phyloP scores from a whole-genome alignment of 2,888 invertebrate genomes.

The Drepanosiphum platanoidis region DNA sequence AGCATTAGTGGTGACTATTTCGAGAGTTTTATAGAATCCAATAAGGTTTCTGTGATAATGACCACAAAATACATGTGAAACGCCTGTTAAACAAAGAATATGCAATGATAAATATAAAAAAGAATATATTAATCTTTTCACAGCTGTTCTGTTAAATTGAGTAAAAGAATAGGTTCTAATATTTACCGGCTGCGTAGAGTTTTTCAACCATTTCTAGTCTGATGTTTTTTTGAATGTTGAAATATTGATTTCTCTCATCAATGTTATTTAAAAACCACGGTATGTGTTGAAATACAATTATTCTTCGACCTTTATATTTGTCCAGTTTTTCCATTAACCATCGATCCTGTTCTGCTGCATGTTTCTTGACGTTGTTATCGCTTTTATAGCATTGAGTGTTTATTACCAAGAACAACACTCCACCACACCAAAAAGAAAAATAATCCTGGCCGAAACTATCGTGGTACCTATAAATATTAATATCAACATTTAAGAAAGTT shows the following conservation, averaged over 20 bases:
- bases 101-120: no score
- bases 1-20: constrained; percentile 69
- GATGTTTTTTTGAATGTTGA: constrained; percentile 66
- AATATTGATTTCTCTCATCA: constrained; percentile 67
- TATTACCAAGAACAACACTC: constrained; percentile 69
- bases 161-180: no score
- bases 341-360: constrained; percentile 67
- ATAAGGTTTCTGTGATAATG: constrained; percentile 70
- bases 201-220: constrained; percentile 67
- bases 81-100: no score
- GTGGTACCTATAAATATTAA: constrained; percentile 64
- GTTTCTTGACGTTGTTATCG: constrained; percentile 65
- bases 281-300: constrained; percentile 69
- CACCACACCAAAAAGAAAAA: constrained; percentile 69
- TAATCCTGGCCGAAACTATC: constrained; percentile 69
- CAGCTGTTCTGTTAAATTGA: background rate
- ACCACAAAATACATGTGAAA: constrained; percentile 69
- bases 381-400: constrained; percentile 68
- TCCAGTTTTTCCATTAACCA: constrained; percentile 68
- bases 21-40: constrained; percentile 67
- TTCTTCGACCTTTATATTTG: constrained; percentile 65
- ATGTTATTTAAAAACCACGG: constrained; percentile 68
- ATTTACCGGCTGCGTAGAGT: constrained; percentile 67
- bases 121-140: background rate
- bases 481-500: background rate